Conservation (phyloP, 2,888 invertebrate genomes). For the Dasysyrphus tricinctus region DNA sequence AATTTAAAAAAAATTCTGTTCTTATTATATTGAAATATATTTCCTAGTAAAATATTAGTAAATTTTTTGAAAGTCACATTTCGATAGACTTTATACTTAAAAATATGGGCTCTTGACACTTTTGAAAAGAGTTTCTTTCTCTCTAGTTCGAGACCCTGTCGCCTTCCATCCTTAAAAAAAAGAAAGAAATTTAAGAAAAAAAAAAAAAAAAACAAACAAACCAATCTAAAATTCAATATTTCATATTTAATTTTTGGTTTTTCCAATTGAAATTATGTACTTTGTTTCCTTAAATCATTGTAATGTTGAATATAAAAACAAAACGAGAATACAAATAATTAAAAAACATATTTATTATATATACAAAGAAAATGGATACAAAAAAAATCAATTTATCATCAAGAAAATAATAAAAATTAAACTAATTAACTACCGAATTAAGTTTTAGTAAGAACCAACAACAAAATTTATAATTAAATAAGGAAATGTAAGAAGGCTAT, state of each 20-base stretch:
- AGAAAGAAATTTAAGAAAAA: not conserved
- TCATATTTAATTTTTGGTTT: conserved; percentile 16
- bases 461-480: conserved; percentile 36
- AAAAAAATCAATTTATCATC: conserved; percentile 64
- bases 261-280: conserved; percentile 24
- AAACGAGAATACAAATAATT: conserved; percentile 42
- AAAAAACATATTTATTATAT: conserved; percentile 59
- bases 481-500: conserved; percentile 60
- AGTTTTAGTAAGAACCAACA: conserved; percentile 70
- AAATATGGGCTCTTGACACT: conserved; percentile 25
- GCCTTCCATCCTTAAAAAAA: conserved; percentile 34
- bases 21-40: conserved; percentile 38
- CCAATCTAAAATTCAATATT: conserved; percentile 35
- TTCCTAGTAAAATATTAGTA: conserved; percentile 71
- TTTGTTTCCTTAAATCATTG: conserved; percentile 32
- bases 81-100: conserved; percentile 35
- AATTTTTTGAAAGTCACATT: conserved; percentile 56
- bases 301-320: conserved; percentile 53
- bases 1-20: conserved; percentile 45
- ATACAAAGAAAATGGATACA: conserved; percentile 56
- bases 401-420: conserved; percentile 55
- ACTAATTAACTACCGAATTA: conserved; percentile 68
- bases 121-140: conserved; percentile 26
- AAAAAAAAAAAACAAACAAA: not conserved
- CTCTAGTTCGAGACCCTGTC: conserved; percentile 37